phyloP scores from a whole-genome alignment of 1,140 invertebrate genomes.

The Meloidogyne floridensis region DNA sequence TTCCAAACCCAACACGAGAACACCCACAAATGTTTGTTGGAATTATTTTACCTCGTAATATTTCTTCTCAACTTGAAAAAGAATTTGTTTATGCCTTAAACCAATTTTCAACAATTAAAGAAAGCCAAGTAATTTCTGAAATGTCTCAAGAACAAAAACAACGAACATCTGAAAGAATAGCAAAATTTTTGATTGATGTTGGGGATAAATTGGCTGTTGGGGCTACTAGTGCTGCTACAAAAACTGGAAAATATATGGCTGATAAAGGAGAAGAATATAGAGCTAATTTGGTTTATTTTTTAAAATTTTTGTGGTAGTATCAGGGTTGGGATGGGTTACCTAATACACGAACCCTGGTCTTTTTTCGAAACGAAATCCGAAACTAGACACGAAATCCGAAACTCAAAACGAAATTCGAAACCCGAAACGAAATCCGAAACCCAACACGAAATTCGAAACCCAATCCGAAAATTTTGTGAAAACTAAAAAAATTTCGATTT shows the following conservation, averaged over 20 bases:
- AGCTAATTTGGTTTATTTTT: constrained; percentile 26
- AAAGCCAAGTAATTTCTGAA: constrained; percentile 35
- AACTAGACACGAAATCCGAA: too few relatives aligned
- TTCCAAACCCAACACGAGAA: constrained; percentile 51
- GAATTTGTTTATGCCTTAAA: constrained; percentile 44
- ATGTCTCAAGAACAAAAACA: constrained; percentile 43
- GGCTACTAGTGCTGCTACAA: constrained; percentile 32
- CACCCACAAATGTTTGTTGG: constrained; percentile 54
- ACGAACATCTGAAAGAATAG: constrained; percentile 33
- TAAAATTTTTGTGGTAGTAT: not conserved
- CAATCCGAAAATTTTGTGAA: too few relatives aligned
- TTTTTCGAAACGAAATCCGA: too few relatives aligned
- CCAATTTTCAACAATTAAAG: constrained; percentile 39
- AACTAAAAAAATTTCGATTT: too few relatives aligned
- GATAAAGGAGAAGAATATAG: constrained; percentile 38
- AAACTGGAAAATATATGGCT: constrained; percentile 39
- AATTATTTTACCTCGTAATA: constrained; percentile 46
- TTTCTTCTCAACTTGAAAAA: constrained; percentile 37
- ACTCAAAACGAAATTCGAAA: too few relatives aligned
- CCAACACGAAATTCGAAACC: too few relatives aligned
- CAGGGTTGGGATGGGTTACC: too few relatives aligned
- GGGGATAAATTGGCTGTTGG: constrained; percentile 39
- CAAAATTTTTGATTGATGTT: constrained; percentile 14
- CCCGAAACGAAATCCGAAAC: too few relatives aligned
- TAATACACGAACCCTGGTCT: too few relatives aligned